These are phyloP conservation scores for Cylloceria caligata DNA, from an alignment of 2,888 invertebrate genomes.

Conservation along the genomic window DNA sequence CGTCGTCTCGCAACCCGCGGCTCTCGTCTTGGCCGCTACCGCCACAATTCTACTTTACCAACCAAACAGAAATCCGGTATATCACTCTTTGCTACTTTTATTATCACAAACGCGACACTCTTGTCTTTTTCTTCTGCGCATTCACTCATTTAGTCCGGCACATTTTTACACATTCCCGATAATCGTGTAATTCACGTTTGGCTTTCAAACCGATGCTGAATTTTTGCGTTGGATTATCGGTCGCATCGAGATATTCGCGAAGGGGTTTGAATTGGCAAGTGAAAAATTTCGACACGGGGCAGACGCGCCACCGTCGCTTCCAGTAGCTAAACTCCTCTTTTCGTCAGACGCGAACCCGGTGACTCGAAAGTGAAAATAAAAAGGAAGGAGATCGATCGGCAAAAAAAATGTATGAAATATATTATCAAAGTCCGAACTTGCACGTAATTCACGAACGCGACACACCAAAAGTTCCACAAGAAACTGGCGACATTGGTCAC, in stretches of 20 bases:
- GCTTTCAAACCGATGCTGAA: too few relatives aligned
- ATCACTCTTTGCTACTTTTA: background rate
- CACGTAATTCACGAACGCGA: background rate
- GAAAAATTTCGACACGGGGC: too few relatives aligned
- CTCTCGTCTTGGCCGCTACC: slow-evolving; percentile 53
- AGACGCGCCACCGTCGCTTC: too few relatives aligned
- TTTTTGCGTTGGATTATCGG: too few relatives aligned
- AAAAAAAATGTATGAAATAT: background rate
- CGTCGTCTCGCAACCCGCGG: slow-evolving; percentile 53
- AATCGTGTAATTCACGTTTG: background rate
- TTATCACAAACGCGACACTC: background rate
- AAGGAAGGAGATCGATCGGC: background rate
- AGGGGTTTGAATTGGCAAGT: too few relatives aligned
- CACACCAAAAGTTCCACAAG: slow-evolving; percentile 15
- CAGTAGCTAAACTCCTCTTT: too few relatives aligned
- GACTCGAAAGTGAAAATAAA: background rate
- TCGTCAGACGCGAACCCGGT: background rate
- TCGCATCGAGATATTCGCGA: too few relatives aligned
- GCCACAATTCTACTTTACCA: background rate
- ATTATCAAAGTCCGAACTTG: background rate
- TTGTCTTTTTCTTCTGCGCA: background rate
- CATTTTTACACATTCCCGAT: slow-evolving; percentile 8
- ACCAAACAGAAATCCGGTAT: background rate
- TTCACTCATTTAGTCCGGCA: slow-evolving; percentile 50
- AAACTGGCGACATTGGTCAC: background rate